Evolutionary conservation across 2,797 vertebrate genomes (phyloP).

Genomic region (Loris lydekkerianus): DNA sequence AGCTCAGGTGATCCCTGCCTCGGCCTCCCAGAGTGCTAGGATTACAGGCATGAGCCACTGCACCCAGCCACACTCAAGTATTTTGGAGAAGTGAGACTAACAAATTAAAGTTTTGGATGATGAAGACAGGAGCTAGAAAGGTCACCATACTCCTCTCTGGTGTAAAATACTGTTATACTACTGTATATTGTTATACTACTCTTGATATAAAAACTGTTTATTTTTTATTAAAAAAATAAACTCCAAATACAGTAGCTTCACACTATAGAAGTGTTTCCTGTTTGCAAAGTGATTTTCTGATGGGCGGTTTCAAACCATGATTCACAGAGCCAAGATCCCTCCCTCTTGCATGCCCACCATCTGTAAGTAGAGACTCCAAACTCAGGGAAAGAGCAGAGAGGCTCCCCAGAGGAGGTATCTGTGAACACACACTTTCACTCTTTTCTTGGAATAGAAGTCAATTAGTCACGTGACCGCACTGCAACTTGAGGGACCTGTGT

Average conservation of each 20-base stretch:
- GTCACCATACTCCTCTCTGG: not conserved
- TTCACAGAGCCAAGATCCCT: not conserved
- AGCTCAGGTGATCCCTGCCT: too few species aligned
- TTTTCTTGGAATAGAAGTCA: not conserved
- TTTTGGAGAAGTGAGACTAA: slow-evolving; percentile 32
- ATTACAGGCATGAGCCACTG: too few species aligned
- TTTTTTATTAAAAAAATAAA: not conserved
- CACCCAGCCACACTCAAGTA: not conserved
- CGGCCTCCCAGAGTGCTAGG: too few species aligned
- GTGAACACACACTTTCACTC: not conserved
- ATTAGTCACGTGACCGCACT: not conserved
- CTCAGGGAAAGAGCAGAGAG: not conserved
- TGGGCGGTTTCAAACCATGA: not conserved
- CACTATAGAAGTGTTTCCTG: not conserved
- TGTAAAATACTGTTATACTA: not conserved
- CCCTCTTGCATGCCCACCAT: not conserved
- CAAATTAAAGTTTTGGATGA: not conserved
- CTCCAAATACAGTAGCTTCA: not conserved
- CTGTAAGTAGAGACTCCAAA: not conserved
- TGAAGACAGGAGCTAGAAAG: not conserved
- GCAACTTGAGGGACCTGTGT: not conserved
- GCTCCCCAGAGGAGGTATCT: not conserved
- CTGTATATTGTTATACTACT: not conserved
- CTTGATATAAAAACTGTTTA: too few species aligned
- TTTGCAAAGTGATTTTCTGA: not conserved